phyloP scores from a whole-genome alignment of 1,140 invertebrate genomes.

The Sogatella furcifera region DNA sequence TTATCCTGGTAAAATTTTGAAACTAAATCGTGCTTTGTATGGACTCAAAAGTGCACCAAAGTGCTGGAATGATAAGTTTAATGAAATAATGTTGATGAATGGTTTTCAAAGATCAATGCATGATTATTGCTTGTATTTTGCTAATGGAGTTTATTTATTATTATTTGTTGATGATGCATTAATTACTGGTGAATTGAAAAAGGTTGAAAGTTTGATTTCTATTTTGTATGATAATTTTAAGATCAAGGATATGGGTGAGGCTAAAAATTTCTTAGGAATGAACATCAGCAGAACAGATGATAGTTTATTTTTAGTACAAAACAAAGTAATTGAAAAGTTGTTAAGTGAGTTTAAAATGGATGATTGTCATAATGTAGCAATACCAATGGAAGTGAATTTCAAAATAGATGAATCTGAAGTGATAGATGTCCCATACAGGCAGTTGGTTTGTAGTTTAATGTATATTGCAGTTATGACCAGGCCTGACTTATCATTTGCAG shows the following conservation, averaged over 20 bases:
- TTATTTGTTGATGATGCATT: constrained; percentile 20
- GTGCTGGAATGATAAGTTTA: constrained; percentile 26
- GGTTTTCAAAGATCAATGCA: constrained; percentile 11
- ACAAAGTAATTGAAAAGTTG: constrained; percentile 4
- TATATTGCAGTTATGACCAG: too few relatives aligned
- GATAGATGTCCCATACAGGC: constrained; percentile 11
- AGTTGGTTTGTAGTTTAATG: too few relatives aligned
- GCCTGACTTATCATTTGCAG: constrained; percentile 25
- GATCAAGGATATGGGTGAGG: constrained; percentile 11
- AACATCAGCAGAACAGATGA: constrained; percentile 6
- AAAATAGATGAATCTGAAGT: background rate
- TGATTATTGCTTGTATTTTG: constrained; percentile 16
- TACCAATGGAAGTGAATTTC: constrained; percentile 9
- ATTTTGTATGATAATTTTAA: constrained; percentile 20
- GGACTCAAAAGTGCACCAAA: constrained; percentile 27
- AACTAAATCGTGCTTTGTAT: constrained; percentile 28
- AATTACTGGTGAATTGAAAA: constrained; percentile 13
- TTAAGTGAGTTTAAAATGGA: background rate
- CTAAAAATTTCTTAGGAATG: constrained; percentile 14
- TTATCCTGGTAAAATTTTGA: constrained; percentile 12
- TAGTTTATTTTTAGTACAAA: background rate
- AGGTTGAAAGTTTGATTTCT: constrained; percentile 12
- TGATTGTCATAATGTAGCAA: background rate
- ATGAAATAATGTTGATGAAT: constrained; percentile 13
- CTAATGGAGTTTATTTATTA: constrained; percentile 11